These are phyloP conservation scores for Mirounga angustirostris DNA, from an alignment of 2,113 vertebrate species.

Conservation along the genomic window DNA sequence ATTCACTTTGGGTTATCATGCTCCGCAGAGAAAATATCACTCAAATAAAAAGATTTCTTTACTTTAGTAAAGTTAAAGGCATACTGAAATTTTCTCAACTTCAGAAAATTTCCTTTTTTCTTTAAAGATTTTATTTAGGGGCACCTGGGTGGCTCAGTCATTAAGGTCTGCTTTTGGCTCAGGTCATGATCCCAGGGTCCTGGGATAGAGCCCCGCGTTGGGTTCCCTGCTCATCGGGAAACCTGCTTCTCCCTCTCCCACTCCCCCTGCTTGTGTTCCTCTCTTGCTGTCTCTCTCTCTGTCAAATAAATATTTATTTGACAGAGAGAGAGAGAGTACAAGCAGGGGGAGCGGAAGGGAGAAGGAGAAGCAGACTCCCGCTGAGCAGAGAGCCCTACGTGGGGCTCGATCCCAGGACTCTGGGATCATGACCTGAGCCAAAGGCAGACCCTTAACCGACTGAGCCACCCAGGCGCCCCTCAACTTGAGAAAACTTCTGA, in stretches of 20 bases:
- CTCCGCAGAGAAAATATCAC: background rate
- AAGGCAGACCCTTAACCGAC: background rate
- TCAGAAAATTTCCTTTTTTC: background rate
- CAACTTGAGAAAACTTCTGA: background rate
- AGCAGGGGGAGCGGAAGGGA: background rate
- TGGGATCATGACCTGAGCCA: background rate
- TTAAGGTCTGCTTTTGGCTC: too few species aligned
- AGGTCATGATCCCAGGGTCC: too few species aligned
- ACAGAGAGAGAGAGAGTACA: background rate
- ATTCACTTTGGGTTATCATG: conserved; percentile 36
- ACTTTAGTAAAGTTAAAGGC: background rate
- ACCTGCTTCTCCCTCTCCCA: too few species aligned
- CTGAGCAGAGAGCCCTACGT: background rate
- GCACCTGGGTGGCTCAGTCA: too few species aligned
- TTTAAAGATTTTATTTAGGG: background rate
- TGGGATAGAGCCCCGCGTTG: too few species aligned
- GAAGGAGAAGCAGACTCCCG: background rate
- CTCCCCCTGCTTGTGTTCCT: too few species aligned
- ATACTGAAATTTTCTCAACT: conserved; percentile 21
- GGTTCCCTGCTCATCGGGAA: too few species aligned
- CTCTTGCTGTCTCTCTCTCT: too few species aligned
- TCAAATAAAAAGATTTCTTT: background rate
- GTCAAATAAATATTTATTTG: too few species aligned
- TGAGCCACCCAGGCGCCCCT: background rate
- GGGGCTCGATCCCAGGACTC: background rate